Evolutionary conservation across 2,113 vertebrate genomes (phyloP).

Genomic region (Trogon surrucura): DNA sequence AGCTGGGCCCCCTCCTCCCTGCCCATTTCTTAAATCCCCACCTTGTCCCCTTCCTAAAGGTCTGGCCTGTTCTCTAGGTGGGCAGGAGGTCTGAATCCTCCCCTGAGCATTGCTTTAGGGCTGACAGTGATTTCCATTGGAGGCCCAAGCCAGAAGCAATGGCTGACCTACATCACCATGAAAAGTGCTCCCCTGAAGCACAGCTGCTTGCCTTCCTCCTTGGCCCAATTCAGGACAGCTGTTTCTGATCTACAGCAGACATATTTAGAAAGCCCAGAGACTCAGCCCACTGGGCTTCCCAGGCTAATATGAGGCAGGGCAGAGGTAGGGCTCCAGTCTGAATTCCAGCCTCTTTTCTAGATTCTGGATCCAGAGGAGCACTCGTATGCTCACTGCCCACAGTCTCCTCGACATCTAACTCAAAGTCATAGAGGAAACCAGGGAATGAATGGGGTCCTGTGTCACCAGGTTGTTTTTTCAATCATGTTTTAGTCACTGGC

Average conservation of each 20-base stretch:
- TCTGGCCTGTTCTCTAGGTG: background rate
- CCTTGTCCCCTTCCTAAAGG: background rate
- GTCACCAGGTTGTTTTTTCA: background rate
- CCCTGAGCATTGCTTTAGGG: background rate
- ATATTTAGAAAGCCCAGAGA: background rate
- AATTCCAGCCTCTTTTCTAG: background rate
- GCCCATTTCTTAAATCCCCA: background rate
- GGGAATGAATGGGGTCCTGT: background rate
- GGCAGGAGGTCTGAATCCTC: background rate
- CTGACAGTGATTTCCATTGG: background rate
- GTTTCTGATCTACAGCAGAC: background rate
- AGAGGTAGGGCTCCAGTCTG: background rate
- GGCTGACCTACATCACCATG: background rate
- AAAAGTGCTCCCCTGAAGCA: background rate
- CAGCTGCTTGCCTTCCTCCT: background rate
- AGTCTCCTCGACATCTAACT: background rate
- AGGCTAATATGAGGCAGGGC: background rate
- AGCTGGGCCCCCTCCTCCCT: background rate
- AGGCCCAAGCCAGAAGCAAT: background rate
- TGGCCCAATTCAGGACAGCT: background rate
- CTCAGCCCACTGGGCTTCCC: background rate
- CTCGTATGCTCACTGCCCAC: background rate
- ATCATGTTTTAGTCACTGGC: background rate
- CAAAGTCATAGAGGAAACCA: background rate
- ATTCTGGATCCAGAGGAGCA: background rate